These are phyloP conservation scores for Cylindroiulus punctatus DNA, from an alignment of 2,888 invertebrate species.

Conservation along the genomic window DNA sequence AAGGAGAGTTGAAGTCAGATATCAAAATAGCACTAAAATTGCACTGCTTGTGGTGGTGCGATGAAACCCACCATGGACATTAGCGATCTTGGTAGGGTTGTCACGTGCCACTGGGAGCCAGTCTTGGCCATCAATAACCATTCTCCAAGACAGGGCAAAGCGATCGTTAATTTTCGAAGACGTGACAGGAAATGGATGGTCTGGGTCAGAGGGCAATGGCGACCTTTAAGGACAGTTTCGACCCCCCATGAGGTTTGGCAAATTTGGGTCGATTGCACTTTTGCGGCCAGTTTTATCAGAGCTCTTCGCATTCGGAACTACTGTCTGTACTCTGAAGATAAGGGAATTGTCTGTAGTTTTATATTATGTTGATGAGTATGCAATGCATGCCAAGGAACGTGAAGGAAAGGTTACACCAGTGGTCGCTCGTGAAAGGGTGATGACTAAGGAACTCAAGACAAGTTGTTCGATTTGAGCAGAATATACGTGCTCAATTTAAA, in stretches of 20 bases:
- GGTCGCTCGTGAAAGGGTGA: too few relatives aligned
- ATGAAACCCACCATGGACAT: neutral
- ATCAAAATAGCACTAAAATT: neutral
- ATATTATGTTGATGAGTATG: too few relatives aligned
- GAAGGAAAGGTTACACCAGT: too few relatives aligned
- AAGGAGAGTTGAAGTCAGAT: conserved; percentile 12
- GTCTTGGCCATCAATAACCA: conserved; percentile 34
- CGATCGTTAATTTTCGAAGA: conserved; percentile 28
- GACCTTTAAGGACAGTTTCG: neutral
- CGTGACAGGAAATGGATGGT: neutral
- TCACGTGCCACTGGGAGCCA: conserved; percentile 14
- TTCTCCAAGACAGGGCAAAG: neutral
- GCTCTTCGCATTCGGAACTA: neutral
- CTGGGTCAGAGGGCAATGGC: neutral
- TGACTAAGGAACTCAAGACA: too few relatives aligned
- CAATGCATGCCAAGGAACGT: too few relatives aligned
- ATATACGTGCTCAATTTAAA: too few relatives aligned
- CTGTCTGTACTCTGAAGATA: too few relatives aligned
- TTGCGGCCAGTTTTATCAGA: neutral
- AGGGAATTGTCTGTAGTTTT: too few relatives aligned
- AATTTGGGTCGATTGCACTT: neutral
- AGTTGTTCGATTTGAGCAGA: too few relatives aligned
- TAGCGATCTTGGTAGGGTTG: conserved; percentile 1
- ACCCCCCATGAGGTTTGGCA: neutral
- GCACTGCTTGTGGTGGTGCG: neutral